Evolutionary conservation across 2,888 invertebrate species (phyloP).

Genomic region (Drosophila mulleri): DNA sequence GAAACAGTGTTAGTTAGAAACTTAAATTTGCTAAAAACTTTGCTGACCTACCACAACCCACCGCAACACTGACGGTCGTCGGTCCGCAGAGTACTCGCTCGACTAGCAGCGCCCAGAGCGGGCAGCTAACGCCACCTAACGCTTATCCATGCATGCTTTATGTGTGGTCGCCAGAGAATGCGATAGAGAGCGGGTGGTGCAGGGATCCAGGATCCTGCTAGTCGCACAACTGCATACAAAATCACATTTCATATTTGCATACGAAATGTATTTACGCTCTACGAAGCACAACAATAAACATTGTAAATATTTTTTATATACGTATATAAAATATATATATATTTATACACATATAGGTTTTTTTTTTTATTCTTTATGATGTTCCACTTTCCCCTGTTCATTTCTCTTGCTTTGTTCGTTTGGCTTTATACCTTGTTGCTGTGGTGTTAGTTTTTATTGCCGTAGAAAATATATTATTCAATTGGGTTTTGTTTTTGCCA

Average conservation of each 20-base stretch:
- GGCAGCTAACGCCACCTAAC: conserved; percentile 35
- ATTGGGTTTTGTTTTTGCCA: conserved; percentile 48
- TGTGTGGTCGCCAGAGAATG: conserved; percentile 41
- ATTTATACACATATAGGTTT: background rate
- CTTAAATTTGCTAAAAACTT: conserved; percentile 33
- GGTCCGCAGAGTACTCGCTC: background rate
- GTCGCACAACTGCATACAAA: conserved; percentile 60
- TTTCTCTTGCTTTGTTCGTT: conserved; percentile 47
- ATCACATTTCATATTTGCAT: conserved; percentile 78
- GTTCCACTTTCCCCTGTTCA: conserved; percentile 25
- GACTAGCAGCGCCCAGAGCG: background rate
- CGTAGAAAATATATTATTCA: conserved; percentile 65
- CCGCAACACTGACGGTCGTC: background rate
- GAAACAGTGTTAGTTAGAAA: conserved; percentile 9
- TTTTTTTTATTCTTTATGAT: conserved; percentile 21
- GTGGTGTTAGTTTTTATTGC: conserved; percentile 70
- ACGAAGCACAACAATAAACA: conserved; percentile 80
- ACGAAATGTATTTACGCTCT: conserved; percentile 77
- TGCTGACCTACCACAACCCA: conserved; percentile 12
- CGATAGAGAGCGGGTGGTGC: background rate
- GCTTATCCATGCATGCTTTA: conserved; percentile 60
- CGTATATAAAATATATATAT: background rate
- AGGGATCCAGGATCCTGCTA: background rate
- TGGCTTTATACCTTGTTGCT: conserved; percentile 31
- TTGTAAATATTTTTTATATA: conserved; percentile 68